phyloP scores from a whole-genome alignment of 1,140 invertebrate species.

The Bombus consobrinus region DNA sequence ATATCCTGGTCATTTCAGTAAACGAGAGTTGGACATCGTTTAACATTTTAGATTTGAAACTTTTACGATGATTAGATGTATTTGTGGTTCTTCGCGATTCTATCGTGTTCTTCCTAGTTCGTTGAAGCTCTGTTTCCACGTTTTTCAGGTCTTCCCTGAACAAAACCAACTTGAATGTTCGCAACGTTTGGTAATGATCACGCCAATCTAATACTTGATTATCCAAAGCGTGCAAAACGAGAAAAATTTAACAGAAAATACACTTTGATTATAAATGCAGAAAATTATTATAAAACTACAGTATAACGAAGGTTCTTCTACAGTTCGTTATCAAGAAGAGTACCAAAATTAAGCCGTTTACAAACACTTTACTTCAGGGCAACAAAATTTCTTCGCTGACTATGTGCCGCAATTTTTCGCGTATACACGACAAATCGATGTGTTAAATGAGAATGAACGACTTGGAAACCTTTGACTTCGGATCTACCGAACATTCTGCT shows the following conservation, averaged over 20 bases:
- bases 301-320: not conserved
- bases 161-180: too few species aligned
- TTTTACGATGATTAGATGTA: too few species aligned
- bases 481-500: too few species aligned
- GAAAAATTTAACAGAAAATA: too few species aligned
- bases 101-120: too few species aligned
- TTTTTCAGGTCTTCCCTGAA: too few species aligned
- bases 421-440: not conserved
- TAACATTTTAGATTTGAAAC: not conserved
- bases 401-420: not conserved
- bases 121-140: too few species aligned
- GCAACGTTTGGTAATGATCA: too few species aligned
- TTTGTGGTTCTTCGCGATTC: too few species aligned
- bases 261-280: not conserved
- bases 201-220: too few species aligned
- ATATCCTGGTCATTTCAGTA: not conserved
- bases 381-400: constrained; percentile 14
- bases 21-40: not conserved
- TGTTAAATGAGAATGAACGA: not conserved
- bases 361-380: not conserved
- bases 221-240: too few species aligned
- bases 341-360: not conserved
- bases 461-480: not conserved
- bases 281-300: not conserved
- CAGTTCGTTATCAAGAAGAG: not conserved